Percentiles rank a stretch among this genome's conserved stretches.
phyloP scores from a whole-genome alignment of 2,113 vertebrate genomes.

The Rhynchomys soricoides region DNA sequence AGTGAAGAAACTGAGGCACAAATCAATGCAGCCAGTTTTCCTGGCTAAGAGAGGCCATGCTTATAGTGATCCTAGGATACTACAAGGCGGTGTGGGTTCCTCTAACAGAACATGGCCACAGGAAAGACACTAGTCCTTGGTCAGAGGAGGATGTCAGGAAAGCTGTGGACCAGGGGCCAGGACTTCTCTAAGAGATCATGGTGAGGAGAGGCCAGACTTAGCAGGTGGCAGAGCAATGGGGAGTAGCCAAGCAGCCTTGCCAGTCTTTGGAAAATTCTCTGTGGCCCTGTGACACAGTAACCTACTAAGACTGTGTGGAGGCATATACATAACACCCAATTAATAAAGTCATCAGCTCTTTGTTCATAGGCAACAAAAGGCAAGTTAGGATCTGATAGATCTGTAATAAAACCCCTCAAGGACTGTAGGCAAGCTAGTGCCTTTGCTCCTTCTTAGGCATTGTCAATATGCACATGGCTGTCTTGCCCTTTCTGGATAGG shows the following conservation, averaged over 20 bases:
- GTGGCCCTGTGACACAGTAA: not conserved
- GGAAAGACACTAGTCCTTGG: not conserved
- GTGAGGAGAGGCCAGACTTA: not conserved
- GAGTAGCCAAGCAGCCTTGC: not conserved
- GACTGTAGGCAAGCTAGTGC: not conserved
- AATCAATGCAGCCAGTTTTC: not conserved
- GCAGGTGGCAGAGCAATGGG: not conserved
- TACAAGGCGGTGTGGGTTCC: not conserved
- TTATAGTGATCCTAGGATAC: not conserved
- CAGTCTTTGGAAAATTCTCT: not conserved
- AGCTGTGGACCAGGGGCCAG: not conserved
- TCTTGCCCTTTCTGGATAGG: not conserved
- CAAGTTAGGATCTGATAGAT: not conserved
- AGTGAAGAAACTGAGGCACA: not conserved
- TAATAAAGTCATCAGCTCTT: not conserved
- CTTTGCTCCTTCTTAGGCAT: not conserved
- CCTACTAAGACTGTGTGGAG: not conserved
- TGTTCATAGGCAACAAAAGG: not conserved
- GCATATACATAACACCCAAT: not conserved
- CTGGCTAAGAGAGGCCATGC: slow-evolving; percentile 33
- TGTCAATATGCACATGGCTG: not conserved
- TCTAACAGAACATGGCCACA: rapidly evolving
- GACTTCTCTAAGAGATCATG: not conserved
- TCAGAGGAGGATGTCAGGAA: not conserved
- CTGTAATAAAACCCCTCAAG: not conserved